phyloP scores from a whole-genome alignment of 2,113 vertebrate species.

The Varanus komodoensis region DNA sequence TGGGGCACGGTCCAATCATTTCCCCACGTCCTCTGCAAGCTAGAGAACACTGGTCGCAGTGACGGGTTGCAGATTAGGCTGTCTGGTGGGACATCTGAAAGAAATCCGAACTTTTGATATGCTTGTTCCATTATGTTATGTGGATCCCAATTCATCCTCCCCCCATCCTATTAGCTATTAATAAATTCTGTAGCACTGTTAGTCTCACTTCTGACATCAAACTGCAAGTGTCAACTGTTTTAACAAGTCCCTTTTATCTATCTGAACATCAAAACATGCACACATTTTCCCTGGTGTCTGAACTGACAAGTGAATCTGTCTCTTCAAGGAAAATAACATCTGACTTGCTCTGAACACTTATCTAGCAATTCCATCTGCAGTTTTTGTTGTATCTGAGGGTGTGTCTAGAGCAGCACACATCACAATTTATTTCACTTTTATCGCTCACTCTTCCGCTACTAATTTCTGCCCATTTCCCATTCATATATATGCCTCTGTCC shows the following conservation, averaged over 20 bases:
- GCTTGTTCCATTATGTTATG: constrained; percentile 10
- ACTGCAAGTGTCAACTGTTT: constrained; percentile 31
- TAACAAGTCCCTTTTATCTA: constrained; percentile 27
- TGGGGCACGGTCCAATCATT: neutral
- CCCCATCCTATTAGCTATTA: constrained; percentile 2
- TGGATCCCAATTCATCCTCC: constrained; percentile 8
- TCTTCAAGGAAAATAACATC: neutral
- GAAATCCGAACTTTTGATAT: constrained; percentile 13
- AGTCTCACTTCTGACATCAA: constrained; percentile 27
- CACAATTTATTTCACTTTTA: neutral
- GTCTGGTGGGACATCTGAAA: neutral
- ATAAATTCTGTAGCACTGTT: constrained; percentile 29
- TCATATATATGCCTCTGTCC: neutral
- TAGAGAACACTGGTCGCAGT: neutral
- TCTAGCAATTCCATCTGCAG: neutral
- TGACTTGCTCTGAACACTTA: constrained; percentile 14
- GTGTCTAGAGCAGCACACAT: neutral
- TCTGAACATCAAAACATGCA: constrained; percentile 38
- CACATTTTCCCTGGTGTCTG: constrained; percentile 17
- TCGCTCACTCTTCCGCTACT: neutral
- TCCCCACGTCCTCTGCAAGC: neutral
- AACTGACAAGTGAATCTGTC: constrained; percentile 9
- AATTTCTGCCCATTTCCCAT: neutral
- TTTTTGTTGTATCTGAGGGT: constrained; percentile 2
- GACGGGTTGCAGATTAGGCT: neutral